Conservation (phyloP, 2,113 vertebrate species). For the Cyprichromis sp. region DNA sequence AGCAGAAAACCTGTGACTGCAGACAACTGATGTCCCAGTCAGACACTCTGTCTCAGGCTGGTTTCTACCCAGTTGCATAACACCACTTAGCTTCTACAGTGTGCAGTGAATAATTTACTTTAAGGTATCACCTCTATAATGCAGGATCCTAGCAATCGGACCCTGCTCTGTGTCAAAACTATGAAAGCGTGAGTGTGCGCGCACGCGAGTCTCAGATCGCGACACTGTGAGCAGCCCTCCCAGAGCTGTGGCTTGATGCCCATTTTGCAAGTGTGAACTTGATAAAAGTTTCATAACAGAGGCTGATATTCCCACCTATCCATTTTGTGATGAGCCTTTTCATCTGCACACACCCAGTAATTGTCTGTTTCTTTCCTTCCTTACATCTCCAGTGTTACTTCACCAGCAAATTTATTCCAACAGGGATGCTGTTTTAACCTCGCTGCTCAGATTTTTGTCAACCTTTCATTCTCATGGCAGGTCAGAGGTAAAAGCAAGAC, state of each 20-base stretch:
- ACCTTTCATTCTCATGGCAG: conserved; percentile 72
- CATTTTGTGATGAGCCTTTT: background rate
- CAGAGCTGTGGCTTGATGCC: conserved; percentile 10
- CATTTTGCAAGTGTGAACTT: background rate
- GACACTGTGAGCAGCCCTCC: conserved; percentile 7
- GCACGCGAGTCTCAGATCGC: background rate
- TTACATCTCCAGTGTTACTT: background rate
- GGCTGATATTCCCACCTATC: conserved; percentile 4
- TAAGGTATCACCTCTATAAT: conserved; percentile 56
- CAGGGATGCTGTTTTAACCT: background rate
- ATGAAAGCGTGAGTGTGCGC: background rate
- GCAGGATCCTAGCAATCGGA: conserved; percentile 21
- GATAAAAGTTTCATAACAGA: conserved; percentile 21
- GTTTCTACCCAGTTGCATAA: conserved; percentile 28
- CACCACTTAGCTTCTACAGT: conserved; percentile 45
- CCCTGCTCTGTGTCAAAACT: conserved; percentile 18
- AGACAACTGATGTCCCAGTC: background rate
- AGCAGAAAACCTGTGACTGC: background rate
- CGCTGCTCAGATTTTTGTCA: background rate
- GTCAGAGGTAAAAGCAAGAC: conserved; percentile 98
- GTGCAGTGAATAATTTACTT: conserved; percentile 65
- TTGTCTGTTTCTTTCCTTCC: background rate
- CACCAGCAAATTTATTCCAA: background rate
- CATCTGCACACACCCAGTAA: background rate
- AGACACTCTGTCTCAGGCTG: background rate